Conservation (phyloP, 2,113 vertebrate species). For the Tychaedon coryphoeus region DNA sequence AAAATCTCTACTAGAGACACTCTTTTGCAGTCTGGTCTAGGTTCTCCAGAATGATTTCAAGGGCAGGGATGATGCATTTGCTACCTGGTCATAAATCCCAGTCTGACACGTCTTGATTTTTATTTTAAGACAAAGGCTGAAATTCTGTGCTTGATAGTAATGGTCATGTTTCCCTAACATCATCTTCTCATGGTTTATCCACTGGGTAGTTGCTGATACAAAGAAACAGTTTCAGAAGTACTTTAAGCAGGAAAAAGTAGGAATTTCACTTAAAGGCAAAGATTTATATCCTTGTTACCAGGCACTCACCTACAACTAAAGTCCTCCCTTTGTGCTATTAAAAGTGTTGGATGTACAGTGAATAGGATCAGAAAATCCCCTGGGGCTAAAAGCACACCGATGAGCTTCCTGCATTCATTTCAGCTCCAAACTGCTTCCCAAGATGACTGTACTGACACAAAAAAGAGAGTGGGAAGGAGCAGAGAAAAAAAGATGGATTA, state of each 20-base stretch:
- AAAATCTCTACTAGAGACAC: not conserved
- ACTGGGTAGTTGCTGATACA: not conserved
- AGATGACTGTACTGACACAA: not conserved
- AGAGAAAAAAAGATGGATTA: not conserved
- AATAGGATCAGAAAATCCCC: not conserved
- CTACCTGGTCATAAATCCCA: not conserved
- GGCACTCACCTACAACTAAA: not conserved
- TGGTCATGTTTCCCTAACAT: not conserved
- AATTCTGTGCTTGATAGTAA: not conserved
- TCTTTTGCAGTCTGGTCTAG: not conserved
- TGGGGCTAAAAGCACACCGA: fast-evolving
- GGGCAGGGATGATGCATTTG: not conserved
- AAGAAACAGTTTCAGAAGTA: not conserved
- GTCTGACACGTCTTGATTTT: not conserved
- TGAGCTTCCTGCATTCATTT: not conserved
- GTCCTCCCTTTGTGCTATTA: not conserved
- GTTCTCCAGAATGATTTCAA: not conserved
- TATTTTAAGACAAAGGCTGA: not conserved
- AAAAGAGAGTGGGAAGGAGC: not conserved
- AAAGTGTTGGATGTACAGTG: not conserved
- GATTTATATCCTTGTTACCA: not conserved
- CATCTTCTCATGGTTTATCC: not conserved
- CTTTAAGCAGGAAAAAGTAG: not conserved
- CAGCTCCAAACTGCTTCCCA: not conserved
- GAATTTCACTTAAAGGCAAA: not conserved